phyloP scores from a whole-genome alignment of 2,797 vertebrate genomes.

The Enteromius unitaeniatus region DNA sequence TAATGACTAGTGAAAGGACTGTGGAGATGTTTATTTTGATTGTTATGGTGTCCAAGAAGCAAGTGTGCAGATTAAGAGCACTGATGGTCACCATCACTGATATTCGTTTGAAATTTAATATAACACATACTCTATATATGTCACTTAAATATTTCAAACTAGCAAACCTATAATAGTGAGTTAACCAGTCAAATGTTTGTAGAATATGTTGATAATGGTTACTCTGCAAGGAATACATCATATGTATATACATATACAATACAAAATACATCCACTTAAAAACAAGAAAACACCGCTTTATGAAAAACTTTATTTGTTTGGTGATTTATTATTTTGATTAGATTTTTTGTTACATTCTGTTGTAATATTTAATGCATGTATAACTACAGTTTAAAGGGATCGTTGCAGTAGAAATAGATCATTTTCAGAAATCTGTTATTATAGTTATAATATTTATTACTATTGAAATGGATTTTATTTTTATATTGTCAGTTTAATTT shows the following conservation, averaged over 20 bases:
- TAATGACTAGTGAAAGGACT: neutral
- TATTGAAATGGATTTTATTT: no score
- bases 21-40: neutral
- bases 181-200: neutral
- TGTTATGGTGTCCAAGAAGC: neutral
- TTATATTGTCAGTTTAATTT: no score
- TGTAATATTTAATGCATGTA: neutral
- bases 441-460: no score
- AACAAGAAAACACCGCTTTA: neutral
- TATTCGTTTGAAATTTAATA: neutral
- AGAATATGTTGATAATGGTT: neutral
- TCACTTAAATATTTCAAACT: neutral
- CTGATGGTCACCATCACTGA: neutral
- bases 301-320: neutral
- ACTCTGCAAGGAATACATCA: neutral
- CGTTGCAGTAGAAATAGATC: no score
- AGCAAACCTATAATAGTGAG: neutral
- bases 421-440: no score
- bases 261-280: neutral
- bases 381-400: neutral
- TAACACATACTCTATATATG: neutral
- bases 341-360: neutral
- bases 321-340: neutral
- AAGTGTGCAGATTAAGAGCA: neutral
- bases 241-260: no score